Conservation (phyloP, 2,797 vertebrate genomes). For the Setipinna tenuifilis region DNA sequence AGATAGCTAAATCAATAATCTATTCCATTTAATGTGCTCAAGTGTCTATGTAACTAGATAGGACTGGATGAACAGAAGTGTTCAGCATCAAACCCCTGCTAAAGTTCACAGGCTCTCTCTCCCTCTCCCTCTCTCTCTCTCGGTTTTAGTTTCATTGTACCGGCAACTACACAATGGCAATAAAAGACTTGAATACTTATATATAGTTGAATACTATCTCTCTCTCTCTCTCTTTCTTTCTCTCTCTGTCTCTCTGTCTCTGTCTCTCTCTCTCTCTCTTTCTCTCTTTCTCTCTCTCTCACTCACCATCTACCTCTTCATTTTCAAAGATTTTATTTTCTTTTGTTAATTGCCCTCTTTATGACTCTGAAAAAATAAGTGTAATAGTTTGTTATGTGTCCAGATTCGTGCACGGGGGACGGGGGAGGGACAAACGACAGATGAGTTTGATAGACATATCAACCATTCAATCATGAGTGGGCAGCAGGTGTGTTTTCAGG, state of each 20-base stretch:
- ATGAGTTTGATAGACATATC: too few species aligned
- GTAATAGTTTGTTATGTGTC: too few species aligned
- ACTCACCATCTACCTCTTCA: background rate
- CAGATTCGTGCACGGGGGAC: too few species aligned
- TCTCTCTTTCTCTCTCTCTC: constrained; percentile 16
- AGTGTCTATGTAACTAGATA: constrained; percentile 85
- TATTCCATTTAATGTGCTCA: constrained; percentile 84
- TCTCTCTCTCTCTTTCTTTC: background rate
- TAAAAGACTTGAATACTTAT: too few species aligned
- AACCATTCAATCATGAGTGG: too few species aligned
- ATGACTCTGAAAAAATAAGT: background rate
- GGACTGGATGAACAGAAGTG: constrained; percentile 81
- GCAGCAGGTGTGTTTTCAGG: too few species aligned
- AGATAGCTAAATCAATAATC: constrained; percentile 83
- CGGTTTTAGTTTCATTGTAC: background rate
- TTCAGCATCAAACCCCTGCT: constrained; percentile 66
- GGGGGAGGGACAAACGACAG: too few species aligned
- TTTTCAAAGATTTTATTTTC: background rate
- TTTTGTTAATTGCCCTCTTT: background rate
- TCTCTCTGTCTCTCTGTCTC: constrained; percentile 32
- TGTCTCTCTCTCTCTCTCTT: constrained; percentile 41
- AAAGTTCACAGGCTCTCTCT: constrained; percentile 53
- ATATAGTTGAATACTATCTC: too few species aligned
- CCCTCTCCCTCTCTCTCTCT: background rate
- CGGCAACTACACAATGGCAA: too few species aligned